phyloP scores from a whole-genome alignment of 2,113 vertebrate species.

The Leucoraja erinaceus region DNA sequence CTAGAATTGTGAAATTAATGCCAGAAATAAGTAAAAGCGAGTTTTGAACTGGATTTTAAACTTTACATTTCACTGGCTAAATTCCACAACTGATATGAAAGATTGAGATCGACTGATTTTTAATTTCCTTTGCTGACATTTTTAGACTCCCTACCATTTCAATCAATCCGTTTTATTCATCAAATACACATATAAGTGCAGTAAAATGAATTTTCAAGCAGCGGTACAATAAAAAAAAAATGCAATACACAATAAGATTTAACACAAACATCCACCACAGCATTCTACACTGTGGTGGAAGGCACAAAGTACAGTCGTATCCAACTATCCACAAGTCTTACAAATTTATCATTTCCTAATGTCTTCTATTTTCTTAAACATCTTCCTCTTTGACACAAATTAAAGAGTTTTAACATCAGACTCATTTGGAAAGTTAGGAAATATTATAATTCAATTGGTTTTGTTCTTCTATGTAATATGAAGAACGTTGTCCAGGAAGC shows the following conservation, averaged over 20 bases:
- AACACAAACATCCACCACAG: too few species aligned
- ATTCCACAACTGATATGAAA: neutral
- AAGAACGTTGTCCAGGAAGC: neutral
- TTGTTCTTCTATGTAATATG: neutral
- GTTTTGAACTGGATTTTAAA: neutral
- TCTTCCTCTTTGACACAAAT: neutral
- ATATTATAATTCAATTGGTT: neutral
- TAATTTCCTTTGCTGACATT: neutral
- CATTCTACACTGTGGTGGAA: too few species aligned
- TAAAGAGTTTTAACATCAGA: neutral
- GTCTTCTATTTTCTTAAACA: neutral
- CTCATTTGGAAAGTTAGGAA: neutral
- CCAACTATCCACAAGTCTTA: neutral
- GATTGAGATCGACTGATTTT: neutral
- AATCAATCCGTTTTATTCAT: too few species aligned
- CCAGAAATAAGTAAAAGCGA: neutral
- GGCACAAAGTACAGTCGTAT: too few species aligned
- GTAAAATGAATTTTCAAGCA: too few species aligned
- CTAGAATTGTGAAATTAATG: neutral
- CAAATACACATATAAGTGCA: too few species aligned
- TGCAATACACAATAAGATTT: too few species aligned
- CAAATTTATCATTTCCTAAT: neutral
- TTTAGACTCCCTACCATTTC: neutral
- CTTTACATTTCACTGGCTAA: neutral
- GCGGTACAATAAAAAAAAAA: too few species aligned